Conservation (phyloP, 2,888 invertebrate genomes). For the Acleris cristana region DNA sequence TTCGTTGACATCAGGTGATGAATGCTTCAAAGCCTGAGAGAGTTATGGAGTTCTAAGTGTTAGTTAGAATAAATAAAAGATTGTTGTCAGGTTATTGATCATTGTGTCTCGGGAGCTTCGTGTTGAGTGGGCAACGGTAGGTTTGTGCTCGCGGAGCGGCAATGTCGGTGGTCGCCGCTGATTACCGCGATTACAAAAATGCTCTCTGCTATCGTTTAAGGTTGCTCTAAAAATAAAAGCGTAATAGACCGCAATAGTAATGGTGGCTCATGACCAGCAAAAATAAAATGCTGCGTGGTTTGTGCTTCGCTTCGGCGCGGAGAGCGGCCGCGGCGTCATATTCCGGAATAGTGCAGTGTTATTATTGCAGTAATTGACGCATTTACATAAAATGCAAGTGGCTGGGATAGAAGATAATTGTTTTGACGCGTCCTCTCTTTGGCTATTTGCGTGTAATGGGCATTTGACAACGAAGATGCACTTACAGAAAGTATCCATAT, state of each 20-base stretch:
- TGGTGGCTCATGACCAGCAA: constrained; percentile 49
- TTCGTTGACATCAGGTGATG: constrained; percentile 28
- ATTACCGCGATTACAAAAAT: constrained; percentile 69
- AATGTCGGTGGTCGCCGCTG: constrained; percentile 56
- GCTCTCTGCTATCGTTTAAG: constrained; percentile 60
- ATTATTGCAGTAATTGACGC: constrained; percentile 47
- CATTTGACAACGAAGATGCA: not conserved
- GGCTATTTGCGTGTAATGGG: not conserved
- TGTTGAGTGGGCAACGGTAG: constrained; percentile 49
- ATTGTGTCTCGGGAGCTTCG: constrained; percentile 40
- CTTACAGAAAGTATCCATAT: not conserved
- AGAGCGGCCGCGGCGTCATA: constrained; percentile 53
- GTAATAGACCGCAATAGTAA: constrained; percentile 65
- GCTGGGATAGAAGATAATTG: not conserved
- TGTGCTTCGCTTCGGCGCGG: constrained; percentile 49
- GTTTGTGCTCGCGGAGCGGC: constrained; percentile 46
- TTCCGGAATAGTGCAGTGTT: constrained; percentile 58
- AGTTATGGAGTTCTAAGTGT: constrained; percentile 32
- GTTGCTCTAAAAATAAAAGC: constrained; percentile 63
- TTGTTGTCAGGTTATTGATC: constrained; percentile 42
- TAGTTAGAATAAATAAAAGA: constrained; percentile 29
- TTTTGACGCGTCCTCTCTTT: not conserved
- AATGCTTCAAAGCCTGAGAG: constrained; percentile 34
- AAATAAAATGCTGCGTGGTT: constrained; percentile 60
- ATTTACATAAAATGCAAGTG: constrained; percentile 2